phyloP scores from a whole-genome alignment of 2,113 vertebrate genomes.

The Myiozetetes cayanensis region DNA sequence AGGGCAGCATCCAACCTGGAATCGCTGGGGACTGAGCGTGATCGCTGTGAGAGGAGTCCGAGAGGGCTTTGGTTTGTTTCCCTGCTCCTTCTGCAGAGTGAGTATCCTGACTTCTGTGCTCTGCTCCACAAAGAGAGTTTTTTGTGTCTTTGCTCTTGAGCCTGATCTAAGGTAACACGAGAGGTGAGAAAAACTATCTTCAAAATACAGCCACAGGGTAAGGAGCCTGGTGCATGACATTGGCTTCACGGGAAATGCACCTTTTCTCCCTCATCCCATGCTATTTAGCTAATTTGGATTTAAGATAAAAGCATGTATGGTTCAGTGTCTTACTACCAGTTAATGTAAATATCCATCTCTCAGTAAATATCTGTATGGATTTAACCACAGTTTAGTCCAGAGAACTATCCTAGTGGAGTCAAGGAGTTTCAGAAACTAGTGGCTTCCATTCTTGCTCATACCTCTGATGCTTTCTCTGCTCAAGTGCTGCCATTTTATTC shows the following conservation, averaged over 20 bases:
- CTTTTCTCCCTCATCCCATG: neutral
- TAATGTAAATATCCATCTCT: neutral
- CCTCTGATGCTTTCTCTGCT: neutral
- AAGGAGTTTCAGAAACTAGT: neutral
- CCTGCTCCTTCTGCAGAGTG: neutral
- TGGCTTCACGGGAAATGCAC: neutral
- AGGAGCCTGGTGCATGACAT: neutral
- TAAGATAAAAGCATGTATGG: neutral
- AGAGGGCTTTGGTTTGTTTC: neutral
- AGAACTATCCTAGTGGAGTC: neutral
- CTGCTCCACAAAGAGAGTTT: rapidly evolving
- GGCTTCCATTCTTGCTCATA: neutral
- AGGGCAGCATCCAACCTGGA: neutral
- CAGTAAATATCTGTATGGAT: neutral
- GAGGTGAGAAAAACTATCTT: neutral
- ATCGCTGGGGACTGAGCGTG: rapidly evolving
- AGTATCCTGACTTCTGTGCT: rapidly evolving
- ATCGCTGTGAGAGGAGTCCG: rapidly evolving
- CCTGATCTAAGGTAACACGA: neutral
- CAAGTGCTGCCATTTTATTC: neutral
- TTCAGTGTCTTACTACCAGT: neutral
- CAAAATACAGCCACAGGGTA: neutral
- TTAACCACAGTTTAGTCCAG: neutral
- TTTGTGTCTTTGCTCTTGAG: neutral
- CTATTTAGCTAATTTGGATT: neutral